Evolutionary conservation across 2,888 invertebrate genomes (phyloP), one percentile per base, ranked within the genome.

Genomic region (Polylopha cassiicola): DNA sequence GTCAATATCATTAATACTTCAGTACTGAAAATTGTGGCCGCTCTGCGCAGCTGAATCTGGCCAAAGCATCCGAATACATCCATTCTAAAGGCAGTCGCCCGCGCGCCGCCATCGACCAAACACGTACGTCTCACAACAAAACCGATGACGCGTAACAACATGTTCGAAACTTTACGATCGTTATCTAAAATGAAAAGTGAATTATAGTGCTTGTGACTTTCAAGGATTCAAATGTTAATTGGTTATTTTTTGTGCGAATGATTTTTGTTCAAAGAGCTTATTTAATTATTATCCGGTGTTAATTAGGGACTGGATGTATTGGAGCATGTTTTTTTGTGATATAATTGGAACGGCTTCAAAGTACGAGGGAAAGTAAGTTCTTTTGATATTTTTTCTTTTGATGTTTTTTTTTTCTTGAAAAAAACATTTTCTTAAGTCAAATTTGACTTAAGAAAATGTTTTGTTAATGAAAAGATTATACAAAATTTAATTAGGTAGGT

Each of bases 21-120:
- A 36, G 21, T 24, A 26, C 34, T 34, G 39, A 36, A 36, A 41
- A 41, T n/a, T 39, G 46, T 50, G 42, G 39, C 44, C 37, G 51
- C 44, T 48, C 59, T 69, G 71, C 70, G 71, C 71, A 70, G 64
- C 64, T 57, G 48, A 56, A 48, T 47, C 47, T 57, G 51, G 48
- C 47, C 37, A 57, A 58, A 60, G 61, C 57, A 58, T 57, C 61
- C 52, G 50, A 51, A 41, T 41, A 41, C 41, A 41, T 34, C 21
- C 50, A 55, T 59, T 52, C 52, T 44, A 54, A 49, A 42, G 49
- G 46, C 65, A 73, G 73, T 73, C 59, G 62, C 55, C 53, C 59
- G 60, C 63, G 60, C 49, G 60, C 55, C 46, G 37, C 44, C 48
- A 50, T 13, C 26, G 31, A 21, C 9, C 4, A 3, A 13, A 37